Evolutionary conservation across 2,888 invertebrate species (phyloP).

Genomic region (Tanytarsus gracilentus): DNA sequence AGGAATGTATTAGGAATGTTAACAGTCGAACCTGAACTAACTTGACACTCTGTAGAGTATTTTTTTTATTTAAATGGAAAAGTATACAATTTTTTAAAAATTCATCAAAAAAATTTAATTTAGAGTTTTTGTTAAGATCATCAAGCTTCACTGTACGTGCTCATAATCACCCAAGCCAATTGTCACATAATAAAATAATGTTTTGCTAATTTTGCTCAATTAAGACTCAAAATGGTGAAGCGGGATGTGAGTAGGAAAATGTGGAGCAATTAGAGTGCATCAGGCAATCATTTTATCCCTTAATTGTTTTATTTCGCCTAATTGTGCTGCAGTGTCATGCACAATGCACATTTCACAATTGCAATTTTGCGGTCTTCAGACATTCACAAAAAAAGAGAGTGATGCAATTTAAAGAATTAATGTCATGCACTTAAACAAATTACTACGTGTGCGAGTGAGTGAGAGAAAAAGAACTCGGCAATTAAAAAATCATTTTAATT

Average conservation of each 20-base stretch:
- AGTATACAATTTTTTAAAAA: neutral
- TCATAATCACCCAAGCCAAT: neutral
- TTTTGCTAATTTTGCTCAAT: conserved; percentile 28
- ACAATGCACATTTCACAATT: conserved; percentile 4
- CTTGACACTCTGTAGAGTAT: too few species aligned
- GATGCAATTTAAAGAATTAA: conserved; percentile 23
- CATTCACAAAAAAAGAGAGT: neutral
- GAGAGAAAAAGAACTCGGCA: neutral
- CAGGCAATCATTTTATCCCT: conserved; percentile 11
- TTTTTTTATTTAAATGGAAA: neutral
- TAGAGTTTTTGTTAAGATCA: too few species aligned
- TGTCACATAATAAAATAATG: conserved; percentile 18
- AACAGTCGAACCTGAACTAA: too few species aligned
- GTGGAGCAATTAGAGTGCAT: conserved; percentile 5
- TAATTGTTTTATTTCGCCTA: conserved; percentile 22
- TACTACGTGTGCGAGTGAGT: neutral
- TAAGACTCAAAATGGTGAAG: conserved; percentile 1
- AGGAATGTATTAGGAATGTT: too few species aligned
- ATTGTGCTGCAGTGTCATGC: conserved; percentile 13
- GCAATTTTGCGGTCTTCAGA: neutral
- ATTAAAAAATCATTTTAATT: neutral
- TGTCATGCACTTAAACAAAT: conserved; percentile 17
- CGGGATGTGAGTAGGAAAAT: neutral
- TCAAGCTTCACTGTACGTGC: neutral
- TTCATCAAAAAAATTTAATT: too few species aligned